Percentiles rank a stretch among this genome's conserved stretches.
Conservation (phyloP, 2,113 vertebrate genomes). For the Anhinga anhinga region DNA sequence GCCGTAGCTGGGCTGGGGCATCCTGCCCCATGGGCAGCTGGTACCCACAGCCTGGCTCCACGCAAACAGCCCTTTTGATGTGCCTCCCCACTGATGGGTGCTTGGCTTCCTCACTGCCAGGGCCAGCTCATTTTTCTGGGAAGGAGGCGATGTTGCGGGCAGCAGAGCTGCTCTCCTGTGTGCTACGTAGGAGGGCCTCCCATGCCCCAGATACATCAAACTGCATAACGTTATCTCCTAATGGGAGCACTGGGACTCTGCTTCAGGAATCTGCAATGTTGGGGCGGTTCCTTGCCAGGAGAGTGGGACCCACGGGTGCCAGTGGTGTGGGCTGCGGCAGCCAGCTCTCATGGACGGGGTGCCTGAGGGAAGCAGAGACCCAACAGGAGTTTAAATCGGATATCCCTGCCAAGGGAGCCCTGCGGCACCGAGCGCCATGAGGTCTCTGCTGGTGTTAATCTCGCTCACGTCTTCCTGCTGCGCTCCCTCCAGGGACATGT, state of each 20-base stretch:
- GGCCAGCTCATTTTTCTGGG: not conserved
- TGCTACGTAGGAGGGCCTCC: not conserved
- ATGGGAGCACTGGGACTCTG: not conserved
- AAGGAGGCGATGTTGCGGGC: not conserved
- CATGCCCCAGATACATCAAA: conserved; percentile 52
- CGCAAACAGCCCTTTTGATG: not conserved
- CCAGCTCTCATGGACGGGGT: accelerated
- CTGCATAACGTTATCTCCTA: not conserved
- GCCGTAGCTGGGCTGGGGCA: not conserved
- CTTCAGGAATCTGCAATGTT: not conserved
- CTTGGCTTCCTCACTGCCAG: not conserved
- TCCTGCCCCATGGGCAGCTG: not conserved
- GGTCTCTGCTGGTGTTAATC: not conserved
- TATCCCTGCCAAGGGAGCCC: not conserved
- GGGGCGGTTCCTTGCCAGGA: accelerated
- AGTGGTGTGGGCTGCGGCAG: not conserved
- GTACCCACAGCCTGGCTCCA: not conserved
- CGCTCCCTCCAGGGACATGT: not conserved
- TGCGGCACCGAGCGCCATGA: accelerated
- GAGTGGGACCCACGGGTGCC: not conserved
- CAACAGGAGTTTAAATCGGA: not conserved
- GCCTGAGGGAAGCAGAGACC: not conserved
- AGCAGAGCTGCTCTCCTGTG: conserved; percentile 17
- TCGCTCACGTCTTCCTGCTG: not conserved
- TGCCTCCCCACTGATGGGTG: not conserved